A percentile compares a stretch with the other conserved stretches of the same genome.
Conservation (phyloP, 2,888 invertebrate genomes). For the Lymantria monacha region DNA sequence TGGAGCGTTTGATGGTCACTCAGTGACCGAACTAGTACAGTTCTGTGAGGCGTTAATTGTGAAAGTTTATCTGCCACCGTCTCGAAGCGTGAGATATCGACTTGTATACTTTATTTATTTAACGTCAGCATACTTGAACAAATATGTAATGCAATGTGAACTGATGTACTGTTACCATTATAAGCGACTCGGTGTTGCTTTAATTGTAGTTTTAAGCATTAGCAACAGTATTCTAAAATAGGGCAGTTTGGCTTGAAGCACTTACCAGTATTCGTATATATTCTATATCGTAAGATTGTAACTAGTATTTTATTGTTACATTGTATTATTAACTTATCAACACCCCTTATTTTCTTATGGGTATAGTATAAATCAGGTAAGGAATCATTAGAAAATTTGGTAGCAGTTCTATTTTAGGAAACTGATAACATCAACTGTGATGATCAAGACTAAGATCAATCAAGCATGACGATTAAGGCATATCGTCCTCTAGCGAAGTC, state of each 20-base stretch:
- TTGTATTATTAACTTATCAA: too few relatives aligned
- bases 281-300: too few relatives aligned
- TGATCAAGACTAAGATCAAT: too few relatives aligned
- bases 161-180: conserved; percentile 50
- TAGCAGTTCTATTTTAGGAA: too few relatives aligned
- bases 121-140: conserved; percentile 45
- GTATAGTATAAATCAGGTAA: too few relatives aligned
- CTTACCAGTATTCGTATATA: background rate
- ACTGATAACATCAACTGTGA: too few relatives aligned
- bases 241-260: conserved; percentile 12
- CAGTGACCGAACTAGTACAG: conserved; percentile 32
- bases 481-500: too few relatives aligned
- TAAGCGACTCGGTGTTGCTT: conserved; percentile 17
- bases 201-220: conserved; percentile 10
- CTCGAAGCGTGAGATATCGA: conserved; percentile 39
- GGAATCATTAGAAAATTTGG: too few relatives aligned
- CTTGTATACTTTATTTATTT: conserved; percentile 40
- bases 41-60: conserved; percentile 45
- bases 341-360: too few relatives aligned
- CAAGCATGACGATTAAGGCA: too few relatives aligned
- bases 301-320: conserved; percentile 2
- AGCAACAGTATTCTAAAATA: conserved; percentile 19
- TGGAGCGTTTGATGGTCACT: background rate
- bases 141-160: conserved; percentile 45
- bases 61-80: conserved; percentile 42